Conservation (phyloP, 1,140 invertebrate genomes). For the Polyergus mexicanus region DNA sequence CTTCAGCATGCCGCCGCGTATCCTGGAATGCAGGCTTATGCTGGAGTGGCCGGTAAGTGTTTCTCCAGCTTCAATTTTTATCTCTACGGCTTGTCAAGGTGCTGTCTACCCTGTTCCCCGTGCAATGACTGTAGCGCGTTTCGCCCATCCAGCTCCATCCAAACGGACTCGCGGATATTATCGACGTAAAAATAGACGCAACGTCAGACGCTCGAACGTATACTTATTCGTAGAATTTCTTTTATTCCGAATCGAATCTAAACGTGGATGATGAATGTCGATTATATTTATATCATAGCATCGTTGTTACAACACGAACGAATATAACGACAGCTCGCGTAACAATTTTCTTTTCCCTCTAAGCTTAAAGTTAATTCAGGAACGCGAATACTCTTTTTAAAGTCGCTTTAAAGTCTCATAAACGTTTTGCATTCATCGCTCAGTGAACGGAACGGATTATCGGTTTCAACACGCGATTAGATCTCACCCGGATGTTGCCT, state of each 20-base stretch:
- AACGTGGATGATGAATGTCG: too few relatives aligned
- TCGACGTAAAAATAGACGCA: slow-evolving; percentile 24
- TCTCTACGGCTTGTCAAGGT: slow-evolving; percentile 67
- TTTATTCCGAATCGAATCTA: background rate
- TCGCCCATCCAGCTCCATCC: slow-evolving; percentile 27
- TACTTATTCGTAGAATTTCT: background rate
- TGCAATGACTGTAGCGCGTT: slow-evolving; percentile 51
- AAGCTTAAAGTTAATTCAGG: background rate
- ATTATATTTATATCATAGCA: background rate
- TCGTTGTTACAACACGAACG: background rate
- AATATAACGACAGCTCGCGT: background rate
- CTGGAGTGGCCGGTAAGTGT: slow-evolving; percentile 95
- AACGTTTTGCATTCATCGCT: slow-evolving; percentile 26
- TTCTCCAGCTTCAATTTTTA: slow-evolving; percentile 71
- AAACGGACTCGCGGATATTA: slow-evolving; percentile 36
- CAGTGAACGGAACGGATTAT: background rate
- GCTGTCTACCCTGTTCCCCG: slow-evolving; percentile 61
- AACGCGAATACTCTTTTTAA: background rate
- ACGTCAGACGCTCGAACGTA: background rate
- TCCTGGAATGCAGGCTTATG: slow-evolving; percentile 95
- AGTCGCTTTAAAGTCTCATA: background rate
- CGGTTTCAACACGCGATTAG: slow-evolving; percentile 12
- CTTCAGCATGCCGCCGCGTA: slow-evolving; percentile 93
- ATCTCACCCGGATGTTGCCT: slow-evolving; percentile 55
- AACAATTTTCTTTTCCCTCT: background rate